Conservation (phyloP, 2,797 vertebrate genomes). For the Chiloscyllium punctatum region DNA sequence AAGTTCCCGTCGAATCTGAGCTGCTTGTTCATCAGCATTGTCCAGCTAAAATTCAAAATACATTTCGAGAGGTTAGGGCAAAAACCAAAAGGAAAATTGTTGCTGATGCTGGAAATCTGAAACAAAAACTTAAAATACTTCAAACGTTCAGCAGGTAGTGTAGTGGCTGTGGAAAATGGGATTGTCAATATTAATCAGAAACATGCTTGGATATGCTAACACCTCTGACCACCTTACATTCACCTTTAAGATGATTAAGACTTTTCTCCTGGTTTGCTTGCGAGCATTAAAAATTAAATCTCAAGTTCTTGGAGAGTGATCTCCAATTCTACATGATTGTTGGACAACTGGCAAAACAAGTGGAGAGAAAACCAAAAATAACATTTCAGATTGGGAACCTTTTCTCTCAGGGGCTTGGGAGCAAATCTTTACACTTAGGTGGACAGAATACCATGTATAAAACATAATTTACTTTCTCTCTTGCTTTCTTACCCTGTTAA, state of each 20-base stretch:
- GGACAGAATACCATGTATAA: background rate
- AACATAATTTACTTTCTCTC: background rate
- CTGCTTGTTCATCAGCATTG: conserved; percentile 92
- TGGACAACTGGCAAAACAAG: background rate
- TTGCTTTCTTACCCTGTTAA: background rate
- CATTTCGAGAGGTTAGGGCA: background rate
- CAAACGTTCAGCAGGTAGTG: background rate
- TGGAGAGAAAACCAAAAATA: background rate
- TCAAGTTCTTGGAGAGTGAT: background rate
- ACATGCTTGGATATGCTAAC: no score
- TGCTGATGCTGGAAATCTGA: background rate
- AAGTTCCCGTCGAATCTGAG: conserved; percentile 91
- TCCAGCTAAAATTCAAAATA: conserved; percentile 68
- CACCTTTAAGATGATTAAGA: background rate
- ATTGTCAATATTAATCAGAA: no score
- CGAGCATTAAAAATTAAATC: no score
- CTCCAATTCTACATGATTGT: background rate
- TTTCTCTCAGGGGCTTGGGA: background rate
- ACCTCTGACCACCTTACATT: background rate
- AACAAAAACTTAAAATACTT: no score
- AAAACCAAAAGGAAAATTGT: background rate
- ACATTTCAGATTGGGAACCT: background rate
- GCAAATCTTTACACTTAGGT: background rate
- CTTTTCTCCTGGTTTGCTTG: background rate
- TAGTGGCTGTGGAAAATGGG: background rate